These are phyloP conservation scores for Scaptomyza caliginosa DNA, from an alignment of 2,888 invertebrate species.

Conservation along the genomic window DNA sequence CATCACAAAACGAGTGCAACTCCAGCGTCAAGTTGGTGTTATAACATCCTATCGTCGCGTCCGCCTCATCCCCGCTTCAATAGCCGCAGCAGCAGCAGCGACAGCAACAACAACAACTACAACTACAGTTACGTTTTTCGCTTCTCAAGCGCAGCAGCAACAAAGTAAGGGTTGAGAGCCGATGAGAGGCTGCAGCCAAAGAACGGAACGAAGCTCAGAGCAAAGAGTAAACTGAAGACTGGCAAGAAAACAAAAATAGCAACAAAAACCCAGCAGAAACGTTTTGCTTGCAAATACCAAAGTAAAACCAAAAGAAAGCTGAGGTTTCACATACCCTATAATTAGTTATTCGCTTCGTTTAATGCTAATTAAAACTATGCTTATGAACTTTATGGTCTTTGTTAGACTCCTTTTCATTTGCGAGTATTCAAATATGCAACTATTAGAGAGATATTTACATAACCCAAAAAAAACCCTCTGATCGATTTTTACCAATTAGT, in stretches of 20 bases:
- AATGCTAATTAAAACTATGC: too few relatives aligned
- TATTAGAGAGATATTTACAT: too few relatives aligned
- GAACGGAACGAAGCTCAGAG: conserved; percentile 42
- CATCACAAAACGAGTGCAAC: conserved; percentile 15
- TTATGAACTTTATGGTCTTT: too few relatives aligned
- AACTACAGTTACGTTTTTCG: not conserved
- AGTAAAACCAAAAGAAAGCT: not conserved
- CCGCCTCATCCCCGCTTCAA: not conserved
- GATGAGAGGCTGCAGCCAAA: not conserved
- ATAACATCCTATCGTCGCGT: conserved; percentile 13
- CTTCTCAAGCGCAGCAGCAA: conserved; percentile 46
- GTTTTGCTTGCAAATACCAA: conserved; percentile 10
- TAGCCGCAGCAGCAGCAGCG: not conserved
- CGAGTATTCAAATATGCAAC: too few relatives aligned
- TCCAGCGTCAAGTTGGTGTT: conserved; percentile 47
- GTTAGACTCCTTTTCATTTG: too few relatives aligned
- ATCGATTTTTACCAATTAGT: not conserved
- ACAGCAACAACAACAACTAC: not conserved
- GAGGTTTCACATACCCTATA: conserved; percentile 13
- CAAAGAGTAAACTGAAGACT: conserved; percentile 45
- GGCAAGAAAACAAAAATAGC: conserved; percentile 16
- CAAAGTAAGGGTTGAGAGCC: conserved; percentile 56
- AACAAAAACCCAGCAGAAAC: conserved; percentile 1
- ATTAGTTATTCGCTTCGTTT: too few relatives aligned
- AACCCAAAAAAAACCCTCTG: not conserved